Conservation (phyloP, 2,888 invertebrate species). For the Lepidochrysops patricia region DNA sequence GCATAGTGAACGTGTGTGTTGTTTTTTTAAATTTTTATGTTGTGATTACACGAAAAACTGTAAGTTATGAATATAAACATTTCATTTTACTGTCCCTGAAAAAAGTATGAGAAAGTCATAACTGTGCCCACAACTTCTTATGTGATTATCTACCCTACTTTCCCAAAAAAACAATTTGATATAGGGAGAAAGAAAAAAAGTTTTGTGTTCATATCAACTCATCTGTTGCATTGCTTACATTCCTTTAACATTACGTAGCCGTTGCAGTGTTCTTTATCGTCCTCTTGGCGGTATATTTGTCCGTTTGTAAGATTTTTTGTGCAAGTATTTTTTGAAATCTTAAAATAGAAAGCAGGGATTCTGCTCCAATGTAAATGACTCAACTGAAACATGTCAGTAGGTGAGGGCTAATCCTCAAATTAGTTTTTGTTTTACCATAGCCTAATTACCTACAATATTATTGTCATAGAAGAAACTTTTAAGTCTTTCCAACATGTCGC, state of each 20-base stretch:
- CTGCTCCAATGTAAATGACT: slow-evolving; percentile 47
- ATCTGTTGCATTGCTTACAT: slow-evolving; percentile 52
- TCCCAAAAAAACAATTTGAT: slow-evolving; percentile 56
- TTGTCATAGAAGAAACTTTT: background rate
- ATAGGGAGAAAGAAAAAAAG: slow-evolving; percentile 43
- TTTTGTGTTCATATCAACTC: slow-evolving; percentile 58
- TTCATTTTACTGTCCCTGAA: slow-evolving; percentile 25
- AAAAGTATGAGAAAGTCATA: slow-evolving; percentile 14
- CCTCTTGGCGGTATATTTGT: slow-evolving; percentile 41
- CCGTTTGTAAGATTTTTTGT: slow-evolving; percentile 25
- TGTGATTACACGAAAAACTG: slow-evolving; percentile 48
- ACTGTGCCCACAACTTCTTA: slow-evolving; percentile 17
- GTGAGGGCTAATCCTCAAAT: slow-evolving; percentile 64
- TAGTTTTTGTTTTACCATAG: slow-evolving; percentile 54
- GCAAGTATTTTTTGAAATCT: slow-evolving; percentile 37
- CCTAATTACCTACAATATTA: slow-evolving; percentile 43
- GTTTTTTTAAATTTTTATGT: slow-evolving; percentile 54
- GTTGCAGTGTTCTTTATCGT: slow-evolving; percentile 36
- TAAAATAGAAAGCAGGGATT: slow-evolving; percentile 47
- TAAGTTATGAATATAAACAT: slow-evolving; percentile 61
- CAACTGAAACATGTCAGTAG: slow-evolving; percentile 58
- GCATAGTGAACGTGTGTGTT: slow-evolving; percentile 65
- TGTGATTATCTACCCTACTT: slow-evolving; percentile 26
- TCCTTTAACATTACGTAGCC: slow-evolving; percentile 58
- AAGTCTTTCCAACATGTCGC: no score